These are phyloP conservation scores for Tortricodes alternella DNA, from an alignment of 2,888 invertebrate genomes.

Conservation along the genomic window DNA sequence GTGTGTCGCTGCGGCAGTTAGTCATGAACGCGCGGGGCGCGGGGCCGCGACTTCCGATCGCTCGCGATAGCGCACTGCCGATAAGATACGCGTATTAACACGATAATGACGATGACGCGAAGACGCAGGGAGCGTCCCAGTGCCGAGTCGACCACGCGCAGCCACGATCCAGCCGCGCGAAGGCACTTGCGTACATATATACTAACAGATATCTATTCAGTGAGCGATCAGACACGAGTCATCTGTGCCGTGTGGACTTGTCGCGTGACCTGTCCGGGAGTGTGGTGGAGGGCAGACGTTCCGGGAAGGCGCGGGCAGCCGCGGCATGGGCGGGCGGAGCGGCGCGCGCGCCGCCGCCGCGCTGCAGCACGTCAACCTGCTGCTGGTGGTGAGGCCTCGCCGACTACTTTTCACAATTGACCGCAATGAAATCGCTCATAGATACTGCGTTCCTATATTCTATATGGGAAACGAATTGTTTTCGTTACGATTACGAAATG, in stretches of 20 bases:
- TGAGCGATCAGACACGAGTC: no score
- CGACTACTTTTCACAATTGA: not conserved
- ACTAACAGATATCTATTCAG: no score
- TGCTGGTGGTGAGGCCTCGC: constrained; percentile 56
- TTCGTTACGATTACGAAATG: no score
- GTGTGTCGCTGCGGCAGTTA: no score
- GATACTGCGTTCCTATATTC: no score
- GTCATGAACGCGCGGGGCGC: not conserved
- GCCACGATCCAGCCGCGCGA: no score
- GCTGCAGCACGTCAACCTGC: constrained; percentile 59
- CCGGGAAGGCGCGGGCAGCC: not conserved
- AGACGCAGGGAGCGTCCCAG: not conserved
- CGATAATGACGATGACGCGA: not conserved
- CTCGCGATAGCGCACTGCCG: constrained; percentile 14
- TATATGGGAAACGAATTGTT: no score
- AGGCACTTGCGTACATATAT: no score
- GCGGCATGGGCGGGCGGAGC: constrained; percentile 10
- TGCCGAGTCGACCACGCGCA: not conserved
- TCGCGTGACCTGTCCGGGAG: not conserved
- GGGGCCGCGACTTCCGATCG: not conserved
- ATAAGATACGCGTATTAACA: constrained; percentile 20
- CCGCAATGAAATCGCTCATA: no score
- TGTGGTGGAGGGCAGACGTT: not conserved
- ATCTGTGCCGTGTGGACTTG: not conserved
- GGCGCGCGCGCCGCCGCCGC: constrained; percentile 39